These are phyloP conservation scores for Scrobipalpa atriplicella DNA, from an alignment of 2,888 invertebrate species.

Conservation along the genomic window DNA sequence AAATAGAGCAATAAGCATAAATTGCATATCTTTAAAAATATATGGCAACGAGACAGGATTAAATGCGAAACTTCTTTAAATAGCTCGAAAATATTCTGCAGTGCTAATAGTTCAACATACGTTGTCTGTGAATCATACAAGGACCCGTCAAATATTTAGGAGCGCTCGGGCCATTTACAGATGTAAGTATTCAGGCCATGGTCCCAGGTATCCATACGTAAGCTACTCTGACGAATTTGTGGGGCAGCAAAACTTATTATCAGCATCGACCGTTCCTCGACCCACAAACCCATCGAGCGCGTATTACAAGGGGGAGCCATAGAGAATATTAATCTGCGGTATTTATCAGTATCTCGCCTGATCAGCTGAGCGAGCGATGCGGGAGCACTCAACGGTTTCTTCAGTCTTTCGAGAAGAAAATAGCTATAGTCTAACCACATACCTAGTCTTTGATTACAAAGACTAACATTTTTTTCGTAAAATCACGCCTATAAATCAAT, in stretches of 20 bases:
- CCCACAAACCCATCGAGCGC: conserved; percentile 65
- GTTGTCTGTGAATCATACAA: conserved; percentile 14
- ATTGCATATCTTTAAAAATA: background rate
- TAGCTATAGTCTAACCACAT: too few relatives aligned
- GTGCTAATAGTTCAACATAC: conserved; percentile 7
- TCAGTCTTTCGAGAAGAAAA: background rate
- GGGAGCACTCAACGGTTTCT: background rate
- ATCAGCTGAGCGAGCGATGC: conserved; percentile 31
- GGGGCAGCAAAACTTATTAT: conserved; percentile 57
- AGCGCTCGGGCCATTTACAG: conserved; percentile 30
- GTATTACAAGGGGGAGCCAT: conserved; percentile 51
- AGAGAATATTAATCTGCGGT: conserved; percentile 60
- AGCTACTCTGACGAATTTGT: conserved; percentile 59
- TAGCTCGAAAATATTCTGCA: background rate
- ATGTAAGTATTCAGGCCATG: conserved; percentile 54
- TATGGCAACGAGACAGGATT: background rate
- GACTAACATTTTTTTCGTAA: background rate
- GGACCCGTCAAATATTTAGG: conserved; percentile 24
- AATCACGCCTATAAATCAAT: too few relatives aligned
- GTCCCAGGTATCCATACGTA: conserved; percentile 45
- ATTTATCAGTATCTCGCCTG: conserved; percentile 37
- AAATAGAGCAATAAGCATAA: conserved; percentile 19
- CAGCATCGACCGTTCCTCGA: conserved; percentile 66
- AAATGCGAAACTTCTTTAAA: background rate
- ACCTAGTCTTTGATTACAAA: too few relatives aligned